A percentile compares a stretch with the other conserved stretches of the same genome.
Evolutionary conservation across 2,113 vertebrate genomes (phyloP).

Genomic region (Pteropus alecto): DNA sequence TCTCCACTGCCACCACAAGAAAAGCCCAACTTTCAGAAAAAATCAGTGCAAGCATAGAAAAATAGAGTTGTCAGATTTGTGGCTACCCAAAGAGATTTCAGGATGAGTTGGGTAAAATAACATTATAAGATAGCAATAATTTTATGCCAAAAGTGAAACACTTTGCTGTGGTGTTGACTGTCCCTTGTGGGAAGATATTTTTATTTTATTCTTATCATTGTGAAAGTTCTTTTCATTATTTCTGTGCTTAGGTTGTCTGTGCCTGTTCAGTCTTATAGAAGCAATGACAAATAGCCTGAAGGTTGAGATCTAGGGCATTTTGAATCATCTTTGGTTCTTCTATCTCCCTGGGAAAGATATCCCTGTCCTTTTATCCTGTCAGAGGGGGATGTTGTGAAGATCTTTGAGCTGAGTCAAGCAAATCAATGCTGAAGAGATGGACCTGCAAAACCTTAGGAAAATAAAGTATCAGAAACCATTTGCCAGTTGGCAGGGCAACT

Average conservation of each 20-base stretch:
- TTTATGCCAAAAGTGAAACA: not conserved
- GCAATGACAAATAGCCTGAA: not conserved
- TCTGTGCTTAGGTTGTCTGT: not conserved
- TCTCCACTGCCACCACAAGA: not conserved
- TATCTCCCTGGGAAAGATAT: not conserved
- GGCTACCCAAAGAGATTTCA: not conserved
- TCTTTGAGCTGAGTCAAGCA: not conserved
- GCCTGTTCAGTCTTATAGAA: not conserved
- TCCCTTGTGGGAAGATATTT: not conserved
- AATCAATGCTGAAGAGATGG: not conserved
- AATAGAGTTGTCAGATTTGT: not conserved
- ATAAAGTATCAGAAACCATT: not conserved
- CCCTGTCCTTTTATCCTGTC: not conserved
- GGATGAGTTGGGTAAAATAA: not conserved
- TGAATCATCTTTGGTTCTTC: not conserved
- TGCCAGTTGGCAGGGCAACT: not conserved
- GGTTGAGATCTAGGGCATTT: not conserved
- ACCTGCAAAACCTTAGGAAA: not conserved
- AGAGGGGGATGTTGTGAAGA: not conserved
- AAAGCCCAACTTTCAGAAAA: conserved; percentile 28
- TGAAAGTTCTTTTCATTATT: not conserved
- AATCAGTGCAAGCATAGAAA: not conserved
- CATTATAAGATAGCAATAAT: not conserved
- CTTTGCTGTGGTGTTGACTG: not conserved
- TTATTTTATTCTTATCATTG: not conserved